These are phyloP conservation scores for Drosophila basisetae DNA, from an alignment of 2,888 invertebrate species.

Conservation along the genomic window DNA sequence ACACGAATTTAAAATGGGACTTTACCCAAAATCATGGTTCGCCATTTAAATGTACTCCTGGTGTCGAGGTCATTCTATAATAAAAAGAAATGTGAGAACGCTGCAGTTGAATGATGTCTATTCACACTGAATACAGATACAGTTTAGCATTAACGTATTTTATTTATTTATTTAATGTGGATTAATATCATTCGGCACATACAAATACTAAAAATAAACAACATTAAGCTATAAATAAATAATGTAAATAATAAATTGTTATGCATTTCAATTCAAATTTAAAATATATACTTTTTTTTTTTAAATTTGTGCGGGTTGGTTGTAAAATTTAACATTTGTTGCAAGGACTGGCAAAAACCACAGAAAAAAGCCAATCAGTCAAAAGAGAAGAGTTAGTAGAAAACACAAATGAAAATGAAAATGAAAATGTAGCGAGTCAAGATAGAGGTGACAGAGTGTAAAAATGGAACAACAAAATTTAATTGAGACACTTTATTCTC, in stretches of 20 bases:
- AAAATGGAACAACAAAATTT: background rate
- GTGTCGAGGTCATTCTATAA: background rate
- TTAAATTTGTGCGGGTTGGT: background rate
- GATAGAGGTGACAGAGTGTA: background rate
- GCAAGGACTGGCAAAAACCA: background rate
- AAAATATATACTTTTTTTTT: background rate
- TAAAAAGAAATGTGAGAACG: background rate
- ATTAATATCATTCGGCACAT: background rate
- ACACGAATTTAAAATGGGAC: background rate
- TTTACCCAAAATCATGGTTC: background rate
- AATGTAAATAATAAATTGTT: too few species aligned
- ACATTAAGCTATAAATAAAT: background rate
- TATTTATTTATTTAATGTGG: background rate
- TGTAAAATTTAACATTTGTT: background rate
- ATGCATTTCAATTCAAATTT: background rate
- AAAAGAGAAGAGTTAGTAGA: rapidly evolving
- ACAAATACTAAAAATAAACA: too few species aligned
- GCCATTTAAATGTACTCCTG: background rate
- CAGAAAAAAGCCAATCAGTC: background rate
- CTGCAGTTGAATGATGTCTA: background rate
- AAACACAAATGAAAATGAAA: background rate
- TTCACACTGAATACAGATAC: background rate
- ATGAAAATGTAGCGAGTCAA: background rate
- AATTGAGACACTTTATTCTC: background rate
- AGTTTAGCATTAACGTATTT: background rate